These are phyloP conservation scores for Cephonodes hylas DNA, from an alignment of 2,888 invertebrate genomes.

Conservation along the genomic window DNA sequence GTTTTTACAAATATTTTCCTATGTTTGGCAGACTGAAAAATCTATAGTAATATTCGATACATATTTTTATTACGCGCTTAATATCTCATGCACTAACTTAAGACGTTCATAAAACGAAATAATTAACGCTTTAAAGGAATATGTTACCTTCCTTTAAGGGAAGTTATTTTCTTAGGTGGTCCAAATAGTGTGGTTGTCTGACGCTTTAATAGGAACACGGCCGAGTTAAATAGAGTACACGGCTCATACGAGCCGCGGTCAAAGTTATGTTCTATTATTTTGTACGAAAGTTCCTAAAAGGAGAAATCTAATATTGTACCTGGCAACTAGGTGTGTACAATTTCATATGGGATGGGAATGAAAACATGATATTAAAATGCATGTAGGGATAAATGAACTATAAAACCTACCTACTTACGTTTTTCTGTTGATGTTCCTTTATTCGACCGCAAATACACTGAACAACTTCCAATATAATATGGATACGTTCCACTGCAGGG, in stretches of 20 bases:
- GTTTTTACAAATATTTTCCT: too few relatives aligned
- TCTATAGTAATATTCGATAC: too few relatives aligned
- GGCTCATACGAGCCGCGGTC: background rate
- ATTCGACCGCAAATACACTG: too few relatives aligned
- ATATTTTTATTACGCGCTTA: too few relatives aligned
- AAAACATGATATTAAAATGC: too few relatives aligned
- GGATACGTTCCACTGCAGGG: too few relatives aligned
- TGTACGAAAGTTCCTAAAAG: background rate
- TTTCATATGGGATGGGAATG: too few relatives aligned
- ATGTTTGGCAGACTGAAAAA: too few relatives aligned
- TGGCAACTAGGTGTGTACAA: background rate
- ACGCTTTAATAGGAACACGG: constrained; percentile 11
- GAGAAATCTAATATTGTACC: background rate
- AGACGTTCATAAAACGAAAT: background rate
- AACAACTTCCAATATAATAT: too few relatives aligned
- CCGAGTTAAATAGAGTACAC: background rate
- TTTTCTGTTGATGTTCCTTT: too few relatives aligned
- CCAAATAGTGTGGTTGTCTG: background rate
- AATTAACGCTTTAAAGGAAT: background rate
- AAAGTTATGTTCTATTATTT: background rate
- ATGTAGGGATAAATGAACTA: too few relatives aligned
- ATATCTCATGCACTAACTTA: background rate
- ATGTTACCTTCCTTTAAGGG: background rate
- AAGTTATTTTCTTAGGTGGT: background rate
- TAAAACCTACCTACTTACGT: too few relatives aligned